These are phyloP conservation scores for Melanotaenia nigrans DNA, from an alignment of 2,797 vertebrate genomes.

Conservation along the genomic window DNA sequence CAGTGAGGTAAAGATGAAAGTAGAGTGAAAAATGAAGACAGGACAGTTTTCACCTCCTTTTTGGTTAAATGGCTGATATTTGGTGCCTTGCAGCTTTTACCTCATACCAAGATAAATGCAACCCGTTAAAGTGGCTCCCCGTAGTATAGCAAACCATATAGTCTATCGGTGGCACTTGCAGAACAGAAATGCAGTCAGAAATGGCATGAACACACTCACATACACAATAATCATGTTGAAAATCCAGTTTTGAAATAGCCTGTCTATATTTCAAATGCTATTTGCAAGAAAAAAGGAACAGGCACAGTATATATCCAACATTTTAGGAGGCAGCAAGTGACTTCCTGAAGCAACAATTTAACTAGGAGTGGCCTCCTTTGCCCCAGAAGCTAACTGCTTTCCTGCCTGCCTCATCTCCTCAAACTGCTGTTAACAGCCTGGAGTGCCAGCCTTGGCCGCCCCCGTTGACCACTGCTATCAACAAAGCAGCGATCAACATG, in stretches of 20 bases:
- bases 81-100: not conserved
- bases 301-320: not conserved
- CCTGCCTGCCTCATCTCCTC: constrained; percentile 59
- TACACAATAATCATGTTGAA: not conserved
- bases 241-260: not conserved
- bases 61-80: not conserved
- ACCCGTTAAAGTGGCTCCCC: no score
- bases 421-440: constrained; percentile 60
- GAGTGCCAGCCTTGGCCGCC: constrained; percentile 43
- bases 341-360: constrained; percentile 49
- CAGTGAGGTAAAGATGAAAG: not conserved
- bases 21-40: not conserved
- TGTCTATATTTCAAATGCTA: constrained; percentile 1
- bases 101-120: not conserved
- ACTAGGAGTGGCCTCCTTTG: constrained; percentile 42
- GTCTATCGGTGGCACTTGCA: no score
- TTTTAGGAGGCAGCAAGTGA: constrained; percentile 28
- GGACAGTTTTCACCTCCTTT: not conserved
- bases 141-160: no score
- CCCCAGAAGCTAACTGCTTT: constrained; percentile 52
- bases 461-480: constrained; percentile 66
- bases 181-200: not conserved
- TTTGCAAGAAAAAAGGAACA: constrained; percentile 4
- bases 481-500: constrained; percentile 51
- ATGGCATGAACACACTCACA: not conserved